Base-by-base conservation (phyloP, 2,113 vertebrate species). In the Axis porcinus region DNA sequence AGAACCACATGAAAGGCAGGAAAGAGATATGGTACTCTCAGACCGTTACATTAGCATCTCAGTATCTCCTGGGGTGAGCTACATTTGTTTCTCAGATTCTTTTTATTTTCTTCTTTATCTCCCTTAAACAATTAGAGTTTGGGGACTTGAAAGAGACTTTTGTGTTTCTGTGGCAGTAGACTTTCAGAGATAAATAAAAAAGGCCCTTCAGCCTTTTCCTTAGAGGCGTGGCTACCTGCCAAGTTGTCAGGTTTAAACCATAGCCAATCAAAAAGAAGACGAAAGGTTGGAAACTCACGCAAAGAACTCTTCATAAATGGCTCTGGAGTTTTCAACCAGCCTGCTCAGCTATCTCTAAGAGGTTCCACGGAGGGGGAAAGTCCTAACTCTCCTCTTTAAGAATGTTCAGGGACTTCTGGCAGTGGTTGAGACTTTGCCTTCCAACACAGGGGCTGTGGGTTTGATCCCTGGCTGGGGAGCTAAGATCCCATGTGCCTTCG, bases 1-100 rank as follows among this genome's bases (percentile, higher is more conserved):
- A 62, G 79, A 96, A 96, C 96, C 97, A 98, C 97, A 98, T 97
- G 91, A 97, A 98, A 98, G 98, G 96, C 97, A 96, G 98, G 97
- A 98, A 97, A 67, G 96, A 92, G 96, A 85, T 82, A 62, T 17
- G 87, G 91, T 45, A 27, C 54, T 47, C 93, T 97, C 85, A 94
- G 93, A 94, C 97, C 89, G 86, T 98, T 97, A 97, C 12, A 6
- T 30, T 86, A 81, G 50, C 79, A 45, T 89, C 40, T 91, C 52
- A 4, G 21, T 67, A 79, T 85, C 93, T 97, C 62, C 82, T 43
- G 33, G 40, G 67, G 70, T 81, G 28, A 89, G 82, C 86, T 83
- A 36, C 57, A 54, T 84, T 95, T 91, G 74, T 76, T 89, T 91
- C 89, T 97, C 67, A 15, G 79, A 54, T 85, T 94, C 86, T 57